These are phyloP conservation scores for Hirtodrosophila cameraria DNA, from an alignment of 2,888 invertebrate species.

Conservation along the genomic window DNA sequence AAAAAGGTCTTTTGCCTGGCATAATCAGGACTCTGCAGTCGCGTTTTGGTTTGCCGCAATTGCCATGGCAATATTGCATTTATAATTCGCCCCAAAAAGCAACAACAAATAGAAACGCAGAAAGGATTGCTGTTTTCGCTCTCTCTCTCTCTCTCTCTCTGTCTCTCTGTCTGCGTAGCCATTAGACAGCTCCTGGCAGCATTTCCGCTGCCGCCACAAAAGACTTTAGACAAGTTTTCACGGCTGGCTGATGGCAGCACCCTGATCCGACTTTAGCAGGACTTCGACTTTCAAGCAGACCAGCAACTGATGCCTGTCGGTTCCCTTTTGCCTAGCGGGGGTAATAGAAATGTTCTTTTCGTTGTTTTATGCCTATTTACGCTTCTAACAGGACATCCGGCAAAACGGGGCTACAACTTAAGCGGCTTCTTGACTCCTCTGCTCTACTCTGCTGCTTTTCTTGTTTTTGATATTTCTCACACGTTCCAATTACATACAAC, in stretches of 20 bases:
- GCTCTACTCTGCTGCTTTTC: too few species aligned
- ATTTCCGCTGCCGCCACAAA: constrained; percentile 64
- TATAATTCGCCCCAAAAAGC: constrained; percentile 37
- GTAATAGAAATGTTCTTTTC: constrained; percentile 79
- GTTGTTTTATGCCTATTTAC: constrained; percentile 80
- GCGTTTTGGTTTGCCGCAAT: constrained; percentile 65
- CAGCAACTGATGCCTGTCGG: constrained; percentile 16
- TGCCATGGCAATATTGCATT: constrained; percentile 70
- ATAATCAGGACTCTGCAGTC: constrained; percentile 63
- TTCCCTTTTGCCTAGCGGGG: constrained; percentile 17
- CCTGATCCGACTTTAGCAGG: constrained; percentile 23
- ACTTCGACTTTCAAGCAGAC: background rate
- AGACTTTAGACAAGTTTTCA: constrained; percentile 76
- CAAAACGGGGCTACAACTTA: constrained; percentile 68
- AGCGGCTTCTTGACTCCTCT: constrained; percentile 50
- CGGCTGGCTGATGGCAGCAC: constrained; percentile 57
- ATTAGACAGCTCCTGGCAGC: constrained; percentile 74
- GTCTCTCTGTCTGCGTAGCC: too few species aligned
- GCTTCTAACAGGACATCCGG: constrained; percentile 78
- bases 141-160: too few species aligned
- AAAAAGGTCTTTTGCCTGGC: constrained; percentile 40
- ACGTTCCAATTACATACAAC: constrained; percentile 82
- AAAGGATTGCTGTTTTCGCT: constrained; percentile 52
- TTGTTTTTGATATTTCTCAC: constrained; percentile 82
- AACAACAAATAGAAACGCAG: constrained; percentile 19